phyloP scores from a whole-genome alignment of 2,888 invertebrate species.

The Antitype chi region DNA sequence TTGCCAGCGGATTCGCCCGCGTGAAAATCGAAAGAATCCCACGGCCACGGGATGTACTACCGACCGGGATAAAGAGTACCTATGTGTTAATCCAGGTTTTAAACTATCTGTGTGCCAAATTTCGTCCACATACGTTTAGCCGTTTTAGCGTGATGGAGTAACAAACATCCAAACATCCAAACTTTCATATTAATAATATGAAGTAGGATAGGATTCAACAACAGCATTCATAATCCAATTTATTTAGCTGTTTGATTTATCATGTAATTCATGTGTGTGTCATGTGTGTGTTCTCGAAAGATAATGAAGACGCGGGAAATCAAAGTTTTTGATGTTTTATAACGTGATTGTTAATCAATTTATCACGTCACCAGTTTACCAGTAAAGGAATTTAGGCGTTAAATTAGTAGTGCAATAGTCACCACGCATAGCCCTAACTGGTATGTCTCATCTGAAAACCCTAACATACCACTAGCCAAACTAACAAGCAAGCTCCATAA shows the following conservation, averaged over 20 bases:
- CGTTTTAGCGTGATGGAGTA: no score
- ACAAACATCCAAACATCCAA: no score
- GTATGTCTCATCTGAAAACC: background rate
- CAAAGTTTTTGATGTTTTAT: background rate
- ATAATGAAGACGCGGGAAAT: background rate
- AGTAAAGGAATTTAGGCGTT: background rate
- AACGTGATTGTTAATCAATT: background rate
- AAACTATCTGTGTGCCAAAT: no score
- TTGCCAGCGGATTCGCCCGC: no score
- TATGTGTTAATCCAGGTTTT: no score
- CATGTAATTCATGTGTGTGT: background rate
- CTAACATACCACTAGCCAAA: constrained; percentile 32
- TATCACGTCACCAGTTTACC: background rate
- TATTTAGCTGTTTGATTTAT: background rate
- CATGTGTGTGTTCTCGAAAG: constrained; percentile 12
- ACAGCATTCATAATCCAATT: background rate
- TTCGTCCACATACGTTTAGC: no score
- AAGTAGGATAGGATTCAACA: no score
- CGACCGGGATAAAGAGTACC: no score
- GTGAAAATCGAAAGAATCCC: no score
- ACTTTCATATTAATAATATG: no score
- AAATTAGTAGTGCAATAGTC: background rate
- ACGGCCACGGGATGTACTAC: no score
- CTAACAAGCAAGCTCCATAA: constrained; percentile 63
- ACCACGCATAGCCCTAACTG: background rate